Evolutionary conservation across 2,113 vertebrate genomes (phyloP).

Genomic region (Callipepla californica): DNA sequence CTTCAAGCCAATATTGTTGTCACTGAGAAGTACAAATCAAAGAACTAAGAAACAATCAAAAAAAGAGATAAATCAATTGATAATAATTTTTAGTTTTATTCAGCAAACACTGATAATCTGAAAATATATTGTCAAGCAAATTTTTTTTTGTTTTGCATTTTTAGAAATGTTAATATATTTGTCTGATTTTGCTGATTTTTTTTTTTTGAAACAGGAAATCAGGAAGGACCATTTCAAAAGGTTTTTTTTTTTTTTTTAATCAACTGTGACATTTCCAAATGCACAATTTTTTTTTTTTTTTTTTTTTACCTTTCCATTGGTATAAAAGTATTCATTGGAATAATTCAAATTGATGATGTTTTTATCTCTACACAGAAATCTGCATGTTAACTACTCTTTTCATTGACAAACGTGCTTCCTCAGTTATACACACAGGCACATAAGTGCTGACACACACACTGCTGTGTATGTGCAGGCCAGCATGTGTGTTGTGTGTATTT

Average conservation of each 20-base stretch:
- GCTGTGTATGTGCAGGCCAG: neutral
- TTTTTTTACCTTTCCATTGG: neutral
- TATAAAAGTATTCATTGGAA: neutral
- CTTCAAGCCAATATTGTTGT: neutral
- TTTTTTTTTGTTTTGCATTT: neutral
- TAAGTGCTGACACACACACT: neutral
- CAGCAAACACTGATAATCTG: neutral
- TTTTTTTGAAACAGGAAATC: neutral
- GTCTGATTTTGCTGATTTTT: neutral
- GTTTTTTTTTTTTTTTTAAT: no score
- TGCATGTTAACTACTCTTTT: neutral
- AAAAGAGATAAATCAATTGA: neutral
- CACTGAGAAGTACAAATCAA: neutral
- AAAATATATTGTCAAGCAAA: neutral
- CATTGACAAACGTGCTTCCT: neutral
- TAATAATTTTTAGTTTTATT: neutral
- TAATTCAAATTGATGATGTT: neutral
- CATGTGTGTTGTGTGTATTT: neutral
- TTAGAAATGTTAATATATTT: neutral
- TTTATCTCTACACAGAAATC: neutral
- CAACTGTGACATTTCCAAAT: neutral
- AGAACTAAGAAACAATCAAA: neutral
- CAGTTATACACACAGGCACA: neutral
- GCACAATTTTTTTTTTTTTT: no score
- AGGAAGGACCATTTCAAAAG: neutral